These are phyloP conservation scores for Entomobrya proxima DNA, from an alignment of 2,888 invertebrate species.

Conservation along the genomic window DNA sequence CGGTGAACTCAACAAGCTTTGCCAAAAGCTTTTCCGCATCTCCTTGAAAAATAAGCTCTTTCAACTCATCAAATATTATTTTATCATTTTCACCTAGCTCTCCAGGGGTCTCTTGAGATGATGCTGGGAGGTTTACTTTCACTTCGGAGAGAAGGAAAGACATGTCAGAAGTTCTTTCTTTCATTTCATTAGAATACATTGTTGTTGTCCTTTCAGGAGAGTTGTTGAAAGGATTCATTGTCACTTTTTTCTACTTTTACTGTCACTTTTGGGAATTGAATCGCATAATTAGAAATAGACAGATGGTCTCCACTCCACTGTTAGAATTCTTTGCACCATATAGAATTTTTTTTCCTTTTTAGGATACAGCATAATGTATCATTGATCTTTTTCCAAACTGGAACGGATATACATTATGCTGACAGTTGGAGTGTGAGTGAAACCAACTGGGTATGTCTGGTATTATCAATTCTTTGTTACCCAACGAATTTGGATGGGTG, in stretches of 20 bases:
- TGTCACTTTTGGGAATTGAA: not conserved
- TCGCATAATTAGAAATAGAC: not conserved
- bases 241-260: not conserved
- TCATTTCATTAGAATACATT: not conserved
- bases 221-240: not conserved
- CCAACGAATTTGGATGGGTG: no score
- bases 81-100: conserved; percentile 1
- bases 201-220: not conserved
- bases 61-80: conserved; percentile 39
- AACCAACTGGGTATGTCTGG: no score
- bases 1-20: conserved; percentile 11
- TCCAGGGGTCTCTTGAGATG: not conserved
- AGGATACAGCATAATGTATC: no score
- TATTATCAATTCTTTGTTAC: no score
- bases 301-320: not conserved
- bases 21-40: conserved; percentile 15
- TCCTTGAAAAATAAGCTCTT: conserved; percentile 11
- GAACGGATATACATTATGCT: no score
- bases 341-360: no score
- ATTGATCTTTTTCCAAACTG: no score
- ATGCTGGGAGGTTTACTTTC: not conserved
- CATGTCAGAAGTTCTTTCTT: not conserved
- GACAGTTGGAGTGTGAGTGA: no score
- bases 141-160: not conserved
- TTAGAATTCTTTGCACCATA: no score